Evolutionary conservation across 2,888 invertebrate genomes (phyloP), one percentile per base, ranked within the genome.

Genomic region (Pardosa pseudoannulata): DNA sequence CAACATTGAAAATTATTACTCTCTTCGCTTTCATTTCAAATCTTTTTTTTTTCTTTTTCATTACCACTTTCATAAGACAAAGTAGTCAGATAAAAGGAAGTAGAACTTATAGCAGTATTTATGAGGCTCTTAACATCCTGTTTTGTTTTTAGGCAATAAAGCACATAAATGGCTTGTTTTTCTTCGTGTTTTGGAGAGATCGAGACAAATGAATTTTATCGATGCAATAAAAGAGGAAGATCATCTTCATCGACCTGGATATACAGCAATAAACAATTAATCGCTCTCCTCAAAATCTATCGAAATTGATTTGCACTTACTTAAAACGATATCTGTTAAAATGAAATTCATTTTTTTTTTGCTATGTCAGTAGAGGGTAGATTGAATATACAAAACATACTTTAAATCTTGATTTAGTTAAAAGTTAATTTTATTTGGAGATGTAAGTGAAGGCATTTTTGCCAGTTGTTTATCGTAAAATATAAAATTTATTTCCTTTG

Each of bases 61-160:
- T 46, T 46, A 46, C 46, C 46, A 46, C 46, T 46, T 6, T 46
- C 46, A 6, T 16, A 46, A 46, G 46, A 6, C 46, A 46, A 13
- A 46, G 7, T 16, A 46, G 11, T 46, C 46, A 6, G 46, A 46
- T 46, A 46, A 46, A 46, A 46, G 16, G 46, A 9, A 36, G 46
- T 46, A 46, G 7, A 46, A 46, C 46, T 6, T 46, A 46, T 46
- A 46, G 46, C 46, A 46, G 46, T 46, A 46, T 46, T 46, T 46
- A 46, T 46, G 46, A 16, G 46, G 46, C 46, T 46, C 13, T 46
- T 46, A 46, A 46, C 46, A 46, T 46, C 46, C 46, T 46, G 46
- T 46, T 46, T 46, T 46, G 46, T 46, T 46, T 46, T 46, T 16
- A 46, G 46, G 16, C 46, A 46, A 46, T 46, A 46, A 46, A 46